Conservation (phyloP, 2,113 vertebrate species). For the Alligator sinensis region DNA sequence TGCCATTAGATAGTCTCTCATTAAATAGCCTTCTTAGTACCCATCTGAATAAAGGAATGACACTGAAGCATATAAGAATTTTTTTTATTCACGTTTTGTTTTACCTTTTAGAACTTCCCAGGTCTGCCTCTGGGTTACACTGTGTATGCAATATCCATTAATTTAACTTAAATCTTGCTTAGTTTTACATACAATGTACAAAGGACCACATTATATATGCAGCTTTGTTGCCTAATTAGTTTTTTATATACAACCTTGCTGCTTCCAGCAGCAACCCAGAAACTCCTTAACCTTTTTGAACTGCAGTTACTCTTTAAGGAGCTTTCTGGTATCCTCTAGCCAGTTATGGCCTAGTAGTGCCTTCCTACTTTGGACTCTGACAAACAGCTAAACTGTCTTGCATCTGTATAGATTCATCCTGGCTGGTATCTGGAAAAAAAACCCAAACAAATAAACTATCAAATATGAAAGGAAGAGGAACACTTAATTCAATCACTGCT, state of each 20-base stretch:
- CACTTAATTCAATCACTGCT: not conserved
- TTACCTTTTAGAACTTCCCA: not conserved
- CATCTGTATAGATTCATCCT: not conserved
- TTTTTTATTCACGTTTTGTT: not conserved
- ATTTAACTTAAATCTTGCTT: not conserved
- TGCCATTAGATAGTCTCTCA: not conserved
- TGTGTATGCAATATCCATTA: not conserved
- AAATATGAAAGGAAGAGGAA: not conserved
- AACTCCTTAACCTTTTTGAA: not conserved
- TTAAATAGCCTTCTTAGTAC: not conserved
- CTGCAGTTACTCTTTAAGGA: not conserved
- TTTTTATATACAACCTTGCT: not conserved
- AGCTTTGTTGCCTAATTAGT: not conserved
- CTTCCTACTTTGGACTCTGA: not conserved
- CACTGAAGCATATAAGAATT: not conserved
- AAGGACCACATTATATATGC: rapidly evolving
- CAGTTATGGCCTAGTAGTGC: not conserved
- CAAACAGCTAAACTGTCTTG: not conserved
- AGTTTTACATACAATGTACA: not conserved
- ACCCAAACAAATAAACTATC: not conserved
- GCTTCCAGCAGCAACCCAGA: not conserved
- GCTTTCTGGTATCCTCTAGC: not conserved
- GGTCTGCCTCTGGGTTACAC: not conserved
- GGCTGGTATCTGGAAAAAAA: not conserved
- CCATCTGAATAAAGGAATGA: not conserved